Base-by-base conservation (phyloP, 2,797 vertebrate species). In the Glyptemys insculpta region DNA sequence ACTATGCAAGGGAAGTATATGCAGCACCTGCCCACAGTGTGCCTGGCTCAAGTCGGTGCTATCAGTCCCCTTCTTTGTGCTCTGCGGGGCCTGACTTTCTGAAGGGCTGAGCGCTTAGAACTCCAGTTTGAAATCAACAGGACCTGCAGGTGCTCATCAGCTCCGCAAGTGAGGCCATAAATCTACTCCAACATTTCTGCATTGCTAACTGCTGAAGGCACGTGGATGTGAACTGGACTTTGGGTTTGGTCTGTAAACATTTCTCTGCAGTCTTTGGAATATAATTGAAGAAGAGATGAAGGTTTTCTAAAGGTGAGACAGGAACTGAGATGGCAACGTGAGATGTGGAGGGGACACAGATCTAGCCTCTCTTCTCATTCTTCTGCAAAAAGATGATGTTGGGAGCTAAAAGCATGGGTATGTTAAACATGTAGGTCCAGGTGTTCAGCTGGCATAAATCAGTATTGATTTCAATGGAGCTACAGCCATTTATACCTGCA, bases 71-170 rank as follows among this genome's bases (percentile, higher is more conserved):
- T 86, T 89, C 27, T 49, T 47, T 49, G 44, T 49, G 21, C 52
- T 91, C 57, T 44, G 1, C 6, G 23, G 74, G 21, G 34, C 68
- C 47, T 52, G 86, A 89, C 59, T 86, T 27, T 79, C 3, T 81
- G 50, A 89, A 92, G 86, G 54, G 5, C 12, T 84, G 49, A 79
- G 10, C 41, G 16, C 31, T 14, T 5, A n/a, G 8, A 16, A 44
- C 87, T 93, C 83, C 44, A 31, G 27, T 72, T 87, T 87, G 53
- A 91, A 90, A 57, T 92, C 56, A 47, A 56, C 78, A 90, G 41
- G 21, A 65, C 41, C 44, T 49, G 27, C 7, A 78, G 74, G 27
- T 49, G 44, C 44, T 78, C 23, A 68, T 68, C 62, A 68, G 11
- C 23, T 23, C 41, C 29, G 72, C 72, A 29, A 49, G 14, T 31